Percentiles rank a stretch among this genome's conserved stretches.
These are phyloP conservation scores for Caenorhabditis virilis DNA, from an alignment of 2,888 invertebrate species.

Conservation along the genomic window DNA sequence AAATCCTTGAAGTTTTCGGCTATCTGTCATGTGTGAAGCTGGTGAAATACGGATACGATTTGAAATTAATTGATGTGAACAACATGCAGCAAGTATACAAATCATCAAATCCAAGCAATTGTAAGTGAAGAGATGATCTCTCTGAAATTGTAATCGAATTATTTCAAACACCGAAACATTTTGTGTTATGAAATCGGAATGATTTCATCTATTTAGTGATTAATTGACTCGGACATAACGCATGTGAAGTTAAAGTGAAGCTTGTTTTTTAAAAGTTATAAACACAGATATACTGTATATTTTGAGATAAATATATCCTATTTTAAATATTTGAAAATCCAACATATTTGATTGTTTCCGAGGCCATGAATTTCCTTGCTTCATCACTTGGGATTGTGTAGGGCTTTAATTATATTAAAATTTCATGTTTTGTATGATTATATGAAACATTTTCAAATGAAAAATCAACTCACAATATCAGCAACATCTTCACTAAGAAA, in stretches of 20 bases:
- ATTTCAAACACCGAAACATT: background rate
- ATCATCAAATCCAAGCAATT: slow-evolving; percentile 29
- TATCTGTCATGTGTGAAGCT: slow-evolving; percentile 24
- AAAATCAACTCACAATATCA: slow-evolving; percentile 19
- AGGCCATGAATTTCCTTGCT: slow-evolving; percentile 1
- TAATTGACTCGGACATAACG: too few species aligned
- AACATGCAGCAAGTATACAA: slow-evolving; percentile 26
- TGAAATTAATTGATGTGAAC: slow-evolving; percentile 24
- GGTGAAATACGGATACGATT: slow-evolving; percentile 31
- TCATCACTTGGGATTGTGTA: slow-evolving; percentile 1
- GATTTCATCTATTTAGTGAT: too few species aligned
- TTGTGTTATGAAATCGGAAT: too few species aligned
- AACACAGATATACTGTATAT: background rate
- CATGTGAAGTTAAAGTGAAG: too few species aligned
- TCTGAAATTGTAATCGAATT: slow-evolving; percentile 8
- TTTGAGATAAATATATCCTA: too few species aligned
- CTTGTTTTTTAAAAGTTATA: too few species aligned
- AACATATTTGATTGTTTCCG: slow-evolving; percentile 20
- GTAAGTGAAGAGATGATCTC: slow-evolving; percentile 21
- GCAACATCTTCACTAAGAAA: slow-evolving; percentile 22
- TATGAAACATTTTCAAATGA: slow-evolving; percentile 9
- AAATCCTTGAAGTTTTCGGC: slow-evolving; percentile 24
- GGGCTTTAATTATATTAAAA: slow-evolving; percentile 1
- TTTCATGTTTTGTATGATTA: background rate
- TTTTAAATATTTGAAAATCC: background rate